Evolutionary conservation across 2,888 invertebrate species (phyloP).

Genomic region (Tethea ocularis): DNA sequence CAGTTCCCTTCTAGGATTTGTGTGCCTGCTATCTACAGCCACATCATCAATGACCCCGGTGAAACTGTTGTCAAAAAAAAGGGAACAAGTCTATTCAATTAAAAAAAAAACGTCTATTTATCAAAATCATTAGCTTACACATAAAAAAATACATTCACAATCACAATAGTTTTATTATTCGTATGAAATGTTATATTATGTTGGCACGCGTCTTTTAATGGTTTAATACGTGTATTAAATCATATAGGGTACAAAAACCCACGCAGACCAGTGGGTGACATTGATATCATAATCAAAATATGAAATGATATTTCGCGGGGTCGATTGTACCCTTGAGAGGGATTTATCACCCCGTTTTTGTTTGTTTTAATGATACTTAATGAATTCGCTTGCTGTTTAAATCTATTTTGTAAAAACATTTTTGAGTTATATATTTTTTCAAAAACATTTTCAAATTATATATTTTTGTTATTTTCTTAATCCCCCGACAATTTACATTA

Average conservation of each 20-base stretch:
- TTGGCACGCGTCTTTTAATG: constrained; percentile 78
- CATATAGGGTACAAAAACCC: constrained; percentile 71
- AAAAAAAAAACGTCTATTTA: background rate
- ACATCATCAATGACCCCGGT: too few species aligned
- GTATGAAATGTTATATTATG: constrained; percentile 72
- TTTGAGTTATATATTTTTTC: too few species aligned
- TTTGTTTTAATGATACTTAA: constrained; percentile 64
- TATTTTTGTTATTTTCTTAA: too few species aligned
- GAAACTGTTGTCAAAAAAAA: too few species aligned
- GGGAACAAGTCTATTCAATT: too few species aligned
- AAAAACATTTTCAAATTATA: too few species aligned
- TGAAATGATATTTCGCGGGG: constrained; percentile 75
- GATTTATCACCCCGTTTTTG: constrained; percentile 59
- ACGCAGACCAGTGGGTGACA: constrained; percentile 59
- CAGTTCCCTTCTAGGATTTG: too few species aligned
- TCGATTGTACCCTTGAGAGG: constrained; percentile 53
- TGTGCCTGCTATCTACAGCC: too few species aligned
- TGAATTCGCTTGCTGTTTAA: constrained; percentile 46
- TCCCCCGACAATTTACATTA: too few species aligned
- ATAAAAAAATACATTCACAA: constrained; percentile 53
- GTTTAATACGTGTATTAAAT: constrained; percentile 81
- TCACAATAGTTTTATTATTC: constrained; percentile 66
- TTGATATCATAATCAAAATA: constrained; percentile 83
- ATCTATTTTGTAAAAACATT: too few species aligned
- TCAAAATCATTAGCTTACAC: constrained; percentile 25